Evolutionary conservation across 2,113 vertebrate species (phyloP), one percentile per base, ranked within the genome.

Genomic region (Ochotona princeps): DNA sequence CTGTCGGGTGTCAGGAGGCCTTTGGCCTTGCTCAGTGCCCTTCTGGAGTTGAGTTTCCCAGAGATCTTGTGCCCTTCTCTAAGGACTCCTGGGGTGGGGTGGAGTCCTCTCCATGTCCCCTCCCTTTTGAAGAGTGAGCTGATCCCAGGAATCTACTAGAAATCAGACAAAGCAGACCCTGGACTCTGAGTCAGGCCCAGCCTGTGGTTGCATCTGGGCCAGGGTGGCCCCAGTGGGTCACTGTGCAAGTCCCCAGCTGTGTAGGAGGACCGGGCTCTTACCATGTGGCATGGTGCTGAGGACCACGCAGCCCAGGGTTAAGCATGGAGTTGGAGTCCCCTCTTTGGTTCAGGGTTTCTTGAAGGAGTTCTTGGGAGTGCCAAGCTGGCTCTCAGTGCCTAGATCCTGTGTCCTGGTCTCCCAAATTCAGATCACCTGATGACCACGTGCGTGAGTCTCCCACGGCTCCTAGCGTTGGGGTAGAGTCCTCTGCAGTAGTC

Each of bases 391-490:
- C 21, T 25, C 10, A 7, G 57, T 14, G 2, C 47, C 38, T 44
- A 44, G 38, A 44, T 44, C 25, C 28, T 18, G 4, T 70, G 2
- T 1, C 32, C 25, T 23, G 0, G 38, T 13, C 35, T 66, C 4
- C 65, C 8, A 23, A 51, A 54, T 8, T 10, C 23, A 61, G 26
- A 32, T 44, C 7, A 72, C 44, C 9, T 2, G 8, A 2, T 5
- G 35, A 28, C 18, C 13, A 0, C 30, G 21, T 44, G 30, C 18
- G 5, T 26, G 86, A 61, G n/a, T 18, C 60, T 63, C 81, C 65
- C 26, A 7, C 1, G 0, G 0, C 54, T 21, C n/a, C 14, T 12
- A 54, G 32, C 23, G 10, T 18, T 28, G 25, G 3, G 8, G 1
- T 25, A 12, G 14, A 21, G 6, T 20, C 21, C 18, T 11, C 72